Conservation (phyloP, 2,888 invertebrate genomes). For the Chrysodeixis includens region DNA sequence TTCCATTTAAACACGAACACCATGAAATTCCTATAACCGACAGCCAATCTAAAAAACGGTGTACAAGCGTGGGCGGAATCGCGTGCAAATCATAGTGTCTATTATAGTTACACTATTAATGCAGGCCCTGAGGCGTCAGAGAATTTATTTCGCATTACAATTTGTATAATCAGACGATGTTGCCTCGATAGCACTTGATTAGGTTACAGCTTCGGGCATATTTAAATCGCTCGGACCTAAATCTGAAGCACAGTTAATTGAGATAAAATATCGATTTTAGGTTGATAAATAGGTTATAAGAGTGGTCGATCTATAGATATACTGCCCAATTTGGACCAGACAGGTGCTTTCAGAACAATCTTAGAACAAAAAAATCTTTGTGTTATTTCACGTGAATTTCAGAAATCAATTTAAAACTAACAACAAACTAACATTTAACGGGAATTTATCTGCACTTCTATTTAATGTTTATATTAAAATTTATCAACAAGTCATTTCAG, state of each 20-base stretch:
- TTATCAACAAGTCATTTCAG: background rate
- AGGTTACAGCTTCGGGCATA: slow-evolving; percentile 39
- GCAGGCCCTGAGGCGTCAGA: slow-evolving; percentile 40
- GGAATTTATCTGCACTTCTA: background rate
- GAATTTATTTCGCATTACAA: slow-evolving; percentile 50
- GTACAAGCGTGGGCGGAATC: slow-evolving; percentile 35
- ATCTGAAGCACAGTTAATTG: slow-evolving; percentile 43
- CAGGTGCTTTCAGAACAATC: background rate
- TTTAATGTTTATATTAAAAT: background rate
- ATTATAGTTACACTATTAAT: slow-evolving; percentile 47
- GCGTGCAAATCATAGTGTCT: slow-evolving; percentile 47
- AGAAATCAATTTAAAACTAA: background rate
- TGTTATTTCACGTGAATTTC: background rate
- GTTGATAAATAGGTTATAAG: slow-evolving; percentile 32
- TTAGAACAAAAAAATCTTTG: background rate
- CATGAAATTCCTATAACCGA: slow-evolving; percentile 13
- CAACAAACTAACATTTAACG: background rate
- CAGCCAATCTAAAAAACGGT: slow-evolving; percentile 15
- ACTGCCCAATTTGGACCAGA: background rate
- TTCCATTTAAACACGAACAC: background rate
- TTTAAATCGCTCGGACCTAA: slow-evolving; percentile 45
- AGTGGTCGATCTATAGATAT: slow-evolving; percentile 24
- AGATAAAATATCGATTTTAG: slow-evolving; percentile 37
- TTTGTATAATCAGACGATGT: slow-evolving; percentile 48
- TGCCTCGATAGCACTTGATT: slow-evolving; percentile 53